A percentile compares a stretch with the other conserved stretches of the same genome.
Conservation (phyloP, 1,140 invertebrate genomes). For the Neodiprion lecontei region DNA sequence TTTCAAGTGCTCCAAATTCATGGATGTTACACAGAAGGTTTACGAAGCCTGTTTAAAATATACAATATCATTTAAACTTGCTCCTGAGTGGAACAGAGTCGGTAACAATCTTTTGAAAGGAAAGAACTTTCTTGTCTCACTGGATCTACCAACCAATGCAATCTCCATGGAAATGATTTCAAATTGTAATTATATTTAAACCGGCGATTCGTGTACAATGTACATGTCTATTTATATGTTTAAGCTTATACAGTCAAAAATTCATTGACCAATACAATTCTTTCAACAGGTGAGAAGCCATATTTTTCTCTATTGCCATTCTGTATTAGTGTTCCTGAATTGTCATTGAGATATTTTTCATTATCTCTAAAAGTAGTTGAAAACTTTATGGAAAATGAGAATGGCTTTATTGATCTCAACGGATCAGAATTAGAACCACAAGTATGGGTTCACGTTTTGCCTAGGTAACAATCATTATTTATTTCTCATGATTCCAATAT, state of each 20-base stretch:
- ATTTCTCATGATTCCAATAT: constrained; percentile 3
- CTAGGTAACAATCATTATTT: constrained; percentile 39
- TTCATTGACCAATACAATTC: too few relatives aligned
- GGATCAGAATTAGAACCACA: constrained; percentile 14
- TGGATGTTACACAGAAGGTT: constrained; percentile 28
- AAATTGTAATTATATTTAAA: constrained; percentile 26
- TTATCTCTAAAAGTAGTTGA: constrained; percentile 18
- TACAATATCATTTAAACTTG: constrained; percentile 38
- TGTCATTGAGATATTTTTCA: constrained; percentile 33
- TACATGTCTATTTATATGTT: neutral
- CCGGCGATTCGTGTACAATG: neutral
- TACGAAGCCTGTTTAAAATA: constrained; percentile 43
- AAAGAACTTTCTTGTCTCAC: constrained; percentile 38
- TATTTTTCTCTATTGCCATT: constrained; percentile 20
- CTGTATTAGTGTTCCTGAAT: constrained; percentile 34
- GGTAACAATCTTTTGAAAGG: constrained; percentile 39
- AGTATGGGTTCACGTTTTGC: constrained; percentile 40
- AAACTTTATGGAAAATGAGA: constrained; percentile 26
- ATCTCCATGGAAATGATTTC: constrained; percentile 38
- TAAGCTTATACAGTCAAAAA: too few relatives aligned
- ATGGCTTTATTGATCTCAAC: constrained; percentile 26
- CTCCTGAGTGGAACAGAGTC: constrained; percentile 47
- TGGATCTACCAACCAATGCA: constrained; percentile 30
- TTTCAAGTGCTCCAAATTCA: constrained; percentile 10
- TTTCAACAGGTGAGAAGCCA: too few relatives aligned